These are phyloP conservation scores for Cyanistes caeruleus DNA, from an alignment of 2,113 vertebrate genomes.

Conservation along the genomic window DNA sequence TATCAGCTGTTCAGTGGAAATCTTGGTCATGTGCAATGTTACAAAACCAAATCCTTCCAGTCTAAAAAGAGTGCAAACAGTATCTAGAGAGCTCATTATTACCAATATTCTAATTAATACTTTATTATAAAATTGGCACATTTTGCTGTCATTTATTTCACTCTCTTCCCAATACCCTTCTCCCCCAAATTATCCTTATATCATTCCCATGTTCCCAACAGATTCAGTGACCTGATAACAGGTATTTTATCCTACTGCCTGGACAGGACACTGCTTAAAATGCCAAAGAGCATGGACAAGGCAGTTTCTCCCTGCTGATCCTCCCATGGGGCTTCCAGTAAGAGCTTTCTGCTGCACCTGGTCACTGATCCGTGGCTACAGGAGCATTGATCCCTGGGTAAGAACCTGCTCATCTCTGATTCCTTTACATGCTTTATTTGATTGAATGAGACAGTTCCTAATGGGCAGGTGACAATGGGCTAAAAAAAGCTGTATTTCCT, in stretches of 20 bases:
- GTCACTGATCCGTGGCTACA: background rate
- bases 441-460: background rate
- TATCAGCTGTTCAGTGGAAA: background rate
- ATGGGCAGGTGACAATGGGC: background rate
- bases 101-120: background rate
- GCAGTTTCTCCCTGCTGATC: background rate
- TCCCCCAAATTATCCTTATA: background rate
- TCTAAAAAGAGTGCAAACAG: background rate
- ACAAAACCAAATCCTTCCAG: background rate
- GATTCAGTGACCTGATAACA: background rate
- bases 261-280: background rate
- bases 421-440: background rate
- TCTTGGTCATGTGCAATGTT: background rate
- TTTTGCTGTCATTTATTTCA: background rate
- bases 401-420: background rate
- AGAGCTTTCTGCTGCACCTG: background rate
- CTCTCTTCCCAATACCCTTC: background rate
- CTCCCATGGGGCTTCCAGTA: background rate
- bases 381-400: background rate
- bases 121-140: background rate
- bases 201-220: background rate
- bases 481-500: background rate
- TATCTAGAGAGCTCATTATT: background rate
- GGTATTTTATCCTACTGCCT: background rate
- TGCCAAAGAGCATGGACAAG: background rate